Evolutionary conservation across 1,140 invertebrate species (phyloP).

Genomic region (Aphaenogaster ashmeadi): DNA sequence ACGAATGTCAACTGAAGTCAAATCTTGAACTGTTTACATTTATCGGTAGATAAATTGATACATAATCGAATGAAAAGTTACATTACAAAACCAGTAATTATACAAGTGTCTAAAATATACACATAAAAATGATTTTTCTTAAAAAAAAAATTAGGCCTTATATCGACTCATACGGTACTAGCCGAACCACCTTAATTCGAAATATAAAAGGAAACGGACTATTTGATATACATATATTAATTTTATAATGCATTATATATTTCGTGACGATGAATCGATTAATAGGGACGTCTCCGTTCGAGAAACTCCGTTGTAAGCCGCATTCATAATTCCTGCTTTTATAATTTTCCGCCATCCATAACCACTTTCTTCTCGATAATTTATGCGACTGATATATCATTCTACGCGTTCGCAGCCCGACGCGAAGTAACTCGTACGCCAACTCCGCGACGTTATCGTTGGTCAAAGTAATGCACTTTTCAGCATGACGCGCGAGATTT

Average conservation of each 20-base stretch:
- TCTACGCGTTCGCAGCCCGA: neutral
- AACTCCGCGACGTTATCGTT: neutral
- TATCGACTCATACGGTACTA: too few relatives aligned
- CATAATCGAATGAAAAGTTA: too few relatives aligned
- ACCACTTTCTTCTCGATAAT: neutral
- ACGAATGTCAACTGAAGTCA: too few relatives aligned
- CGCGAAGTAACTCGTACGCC: neutral
- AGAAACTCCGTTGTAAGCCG: neutral
- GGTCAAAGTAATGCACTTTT: neutral
- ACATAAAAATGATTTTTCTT: too few relatives aligned
- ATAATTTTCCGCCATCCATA: neutral
- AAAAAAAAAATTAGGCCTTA: too few relatives aligned
- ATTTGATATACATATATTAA: neutral
- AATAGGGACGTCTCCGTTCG: neutral
- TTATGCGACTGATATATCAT: neutral
- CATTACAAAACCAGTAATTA: too few relatives aligned
- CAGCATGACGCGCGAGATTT: slow-evolving; percentile 7
- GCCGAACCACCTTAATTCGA: neutral
- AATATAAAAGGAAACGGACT: neutral
- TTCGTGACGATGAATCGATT: neutral
- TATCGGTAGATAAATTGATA: too few relatives aligned
- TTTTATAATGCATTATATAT: neutral
- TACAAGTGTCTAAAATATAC: too few relatives aligned
- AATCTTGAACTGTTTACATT: too few relatives aligned
- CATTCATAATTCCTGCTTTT: neutral